Evolutionary conservation across 2,113 vertebrate species (phyloP).

Genomic region (Pachycephala philippinensis): DNA sequence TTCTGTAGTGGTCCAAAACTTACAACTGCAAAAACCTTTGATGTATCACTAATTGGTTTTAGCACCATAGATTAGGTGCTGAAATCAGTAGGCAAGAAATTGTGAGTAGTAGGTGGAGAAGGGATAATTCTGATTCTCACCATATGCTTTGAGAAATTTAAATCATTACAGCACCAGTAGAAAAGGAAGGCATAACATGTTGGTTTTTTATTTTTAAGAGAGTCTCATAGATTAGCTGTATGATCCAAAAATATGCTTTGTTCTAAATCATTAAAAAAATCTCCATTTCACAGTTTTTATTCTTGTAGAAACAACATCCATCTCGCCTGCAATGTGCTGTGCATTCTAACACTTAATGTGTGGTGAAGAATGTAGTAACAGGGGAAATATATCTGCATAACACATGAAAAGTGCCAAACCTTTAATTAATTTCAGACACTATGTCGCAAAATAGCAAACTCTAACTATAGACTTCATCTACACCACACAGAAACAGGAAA

Average conservation of each 20-base stretch:
- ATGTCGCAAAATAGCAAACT: not conserved
- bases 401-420: constrained; percentile 24
- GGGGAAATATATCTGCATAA: constrained; percentile 37
- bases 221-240: constrained; percentile 15
- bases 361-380: constrained; percentile 61
- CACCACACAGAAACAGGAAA: not conserved
- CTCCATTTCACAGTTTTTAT: constrained; percentile 61
- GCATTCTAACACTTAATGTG: constrained; percentile 47
- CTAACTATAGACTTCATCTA: not conserved
- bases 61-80: constrained; percentile 70
- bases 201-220: constrained; percentile 67
- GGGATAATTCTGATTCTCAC: constrained; percentile 69
- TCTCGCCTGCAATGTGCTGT: constrained; percentile 24
- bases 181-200: constrained; percentile 50
- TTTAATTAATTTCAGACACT: constrained; percentile 47
- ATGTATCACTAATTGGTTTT: constrained; percentile 72
- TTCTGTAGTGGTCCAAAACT: constrained; percentile 61
- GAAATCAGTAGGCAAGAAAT: constrained; percentile 67
- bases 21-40: constrained; percentile 62
- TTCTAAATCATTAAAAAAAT: constrained; percentile 49
- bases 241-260: constrained; percentile 54
- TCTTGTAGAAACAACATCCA: constrained; percentile 49
- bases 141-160: constrained; percentile 72
- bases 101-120: constrained; percentile 65
- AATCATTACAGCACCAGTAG: constrained; percentile 51